Evolutionary conservation across 2,113 vertebrate species (phyloP).

Genomic region (Casuarius casuarius): DNA sequence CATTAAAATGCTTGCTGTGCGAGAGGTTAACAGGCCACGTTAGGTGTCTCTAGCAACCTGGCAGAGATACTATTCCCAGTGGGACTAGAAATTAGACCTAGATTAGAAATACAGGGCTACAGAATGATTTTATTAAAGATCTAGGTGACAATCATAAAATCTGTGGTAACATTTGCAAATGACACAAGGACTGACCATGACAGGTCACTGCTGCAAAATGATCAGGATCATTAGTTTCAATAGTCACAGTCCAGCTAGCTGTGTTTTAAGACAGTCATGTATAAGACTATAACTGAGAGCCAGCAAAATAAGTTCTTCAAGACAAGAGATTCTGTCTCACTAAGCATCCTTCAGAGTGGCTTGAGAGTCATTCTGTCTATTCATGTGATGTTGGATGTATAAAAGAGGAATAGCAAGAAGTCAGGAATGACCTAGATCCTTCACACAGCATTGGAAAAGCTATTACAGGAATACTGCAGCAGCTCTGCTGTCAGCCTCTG

Average conservation of each 20-base stretch:
- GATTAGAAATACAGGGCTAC: neutral
- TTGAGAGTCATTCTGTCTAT: neutral
- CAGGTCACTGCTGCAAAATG: neutral
- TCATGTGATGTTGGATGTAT: neutral
- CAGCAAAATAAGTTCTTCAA: neutral
- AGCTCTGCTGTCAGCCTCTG: slow-evolving; percentile 27
- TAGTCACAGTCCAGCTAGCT: fast-evolving
- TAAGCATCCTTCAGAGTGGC: neutral
- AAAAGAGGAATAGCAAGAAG: slow-evolving; percentile 21
- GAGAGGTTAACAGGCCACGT: neutral
- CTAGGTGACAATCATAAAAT: neutral
- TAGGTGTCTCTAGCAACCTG: neutral
- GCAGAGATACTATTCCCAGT: neutral
- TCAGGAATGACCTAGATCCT: slow-evolving; percentile 64
- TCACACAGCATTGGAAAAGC: neutral
- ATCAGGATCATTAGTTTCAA: neutral
- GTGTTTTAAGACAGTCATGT: neutral
- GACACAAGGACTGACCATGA: neutral
- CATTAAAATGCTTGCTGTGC: no score
- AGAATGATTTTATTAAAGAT: neutral
- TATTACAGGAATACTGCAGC: slow-evolving; percentile 6
- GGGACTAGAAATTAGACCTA: neutral
- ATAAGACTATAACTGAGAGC: neutral
- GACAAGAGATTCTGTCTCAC: neutral
- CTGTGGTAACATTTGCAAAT: neutral